Evolutionary conservation across 2,113 vertebrate species (phyloP).

Genomic region (Psammodynastes pulverulentus): DNA sequence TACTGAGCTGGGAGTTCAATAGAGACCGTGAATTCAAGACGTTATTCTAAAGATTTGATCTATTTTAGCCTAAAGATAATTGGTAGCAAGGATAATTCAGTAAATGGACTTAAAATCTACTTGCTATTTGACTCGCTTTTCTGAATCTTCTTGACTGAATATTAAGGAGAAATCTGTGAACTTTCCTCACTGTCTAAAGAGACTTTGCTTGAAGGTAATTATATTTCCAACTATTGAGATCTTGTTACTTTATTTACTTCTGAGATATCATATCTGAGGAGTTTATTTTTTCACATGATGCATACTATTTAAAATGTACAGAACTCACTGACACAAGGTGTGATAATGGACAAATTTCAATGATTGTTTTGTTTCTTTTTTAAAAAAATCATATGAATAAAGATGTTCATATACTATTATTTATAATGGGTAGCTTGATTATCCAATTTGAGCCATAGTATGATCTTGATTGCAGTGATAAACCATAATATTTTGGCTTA

Average conservation of each 20-base stretch:
- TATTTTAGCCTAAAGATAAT: background rate
- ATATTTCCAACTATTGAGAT: background rate
- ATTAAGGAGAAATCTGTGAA: background rate
- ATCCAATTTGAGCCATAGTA: background rate
- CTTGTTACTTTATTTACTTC: background rate
- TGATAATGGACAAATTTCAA: background rate
- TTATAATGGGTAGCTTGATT: background rate
- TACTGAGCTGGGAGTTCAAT: background rate
- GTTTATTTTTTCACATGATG: background rate
- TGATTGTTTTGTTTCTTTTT: background rate
- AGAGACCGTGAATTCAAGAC: no score
- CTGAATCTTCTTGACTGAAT: background rate
- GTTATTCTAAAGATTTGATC: background rate
- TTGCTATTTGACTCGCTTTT: background rate
- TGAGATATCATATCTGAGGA: background rate
- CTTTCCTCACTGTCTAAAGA: background rate
- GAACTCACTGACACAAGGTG: background rate
- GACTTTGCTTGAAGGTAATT: background rate
- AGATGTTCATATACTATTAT: background rate
- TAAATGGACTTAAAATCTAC: background rate
- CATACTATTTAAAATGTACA: background rate
- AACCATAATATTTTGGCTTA: background rate
- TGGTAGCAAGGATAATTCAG: background rate
- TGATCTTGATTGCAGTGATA: background rate
- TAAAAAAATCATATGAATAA: background rate